Base-by-base conservation (phyloP, 1,140 invertebrate species). In the Drosophila santomea region DNA sequence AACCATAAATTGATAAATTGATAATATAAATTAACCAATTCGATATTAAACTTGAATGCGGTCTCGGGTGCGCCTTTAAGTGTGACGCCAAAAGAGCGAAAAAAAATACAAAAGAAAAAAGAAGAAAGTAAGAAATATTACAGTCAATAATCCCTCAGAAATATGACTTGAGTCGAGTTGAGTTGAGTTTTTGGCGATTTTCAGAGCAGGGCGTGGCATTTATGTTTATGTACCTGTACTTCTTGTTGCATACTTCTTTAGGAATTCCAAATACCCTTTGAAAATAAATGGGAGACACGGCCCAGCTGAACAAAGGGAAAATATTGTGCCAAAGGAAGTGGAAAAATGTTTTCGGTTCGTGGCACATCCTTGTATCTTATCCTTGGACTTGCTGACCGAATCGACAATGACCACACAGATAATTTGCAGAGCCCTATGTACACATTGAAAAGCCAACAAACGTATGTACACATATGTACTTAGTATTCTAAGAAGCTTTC, bases 21-120 rank as follows among this genome's bases (percentile, higher is more conserved):
- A 86, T 86, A 86, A 86, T 86, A 86, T 86, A 86, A 86, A 86
- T 86, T 86, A 86, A 86, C 82, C 82, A 78, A 86, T 81, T 75
- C 82, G 58, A 75, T 76, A 68, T 51, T 23, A 72, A 50, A 58
- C 66, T 39, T 39, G 23, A 69, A 71, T 69, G 48, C 17, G 15
- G 57, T 52, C 64, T 47, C 52, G 44, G 59, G 47, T 55, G 55
- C 58, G 43, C 38, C 51, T 32, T 66, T 55, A 15, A 47, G 54
- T 62, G 50, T 45, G 23, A 32, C 32, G 44, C 58, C 62, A 63
- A 47, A 61, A 35, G 36, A 38, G n/a, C 7, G 8, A 77, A 69
- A 71, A 1, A 14, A 12, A 7, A 14, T 14, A 39, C 0, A 15
- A 41, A 12, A 10, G n/a, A 11, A 14, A 8, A 41, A 12, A 10